A percentile compares a stretch with the other conserved stretches of the same genome.
phyloP scores from a whole-genome alignment of 2,888 invertebrate genomes.

The Punctoribates punctum region DNA sequence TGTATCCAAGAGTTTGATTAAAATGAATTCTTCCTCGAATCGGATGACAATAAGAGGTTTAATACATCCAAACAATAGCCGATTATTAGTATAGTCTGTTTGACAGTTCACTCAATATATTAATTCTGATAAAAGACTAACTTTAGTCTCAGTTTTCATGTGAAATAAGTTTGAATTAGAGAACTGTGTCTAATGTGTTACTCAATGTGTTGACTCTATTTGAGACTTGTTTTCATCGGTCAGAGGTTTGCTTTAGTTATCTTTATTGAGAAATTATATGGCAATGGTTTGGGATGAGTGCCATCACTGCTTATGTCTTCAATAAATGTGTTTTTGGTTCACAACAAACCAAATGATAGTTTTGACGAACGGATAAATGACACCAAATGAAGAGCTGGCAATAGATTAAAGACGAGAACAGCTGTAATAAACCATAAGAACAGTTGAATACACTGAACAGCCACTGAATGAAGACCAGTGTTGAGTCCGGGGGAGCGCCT shows the following conservation, averaged over 20 bases:
- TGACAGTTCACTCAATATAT: too few relatives aligned
- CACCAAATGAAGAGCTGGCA: slow-evolving; percentile 5
- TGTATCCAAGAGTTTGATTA: background rate
- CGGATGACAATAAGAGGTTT: background rate
- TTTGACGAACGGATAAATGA: slow-evolving; percentile 6
- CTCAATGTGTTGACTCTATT: background rate
- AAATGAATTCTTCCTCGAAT: background rate
- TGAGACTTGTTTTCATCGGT: background rate
- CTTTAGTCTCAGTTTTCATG: background rate
- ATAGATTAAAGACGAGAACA: slow-evolving; percentile 2
- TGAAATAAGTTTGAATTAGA: background rate
- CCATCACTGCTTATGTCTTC: background rate
- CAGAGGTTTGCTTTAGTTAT: background rate
- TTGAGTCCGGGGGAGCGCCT: slow-evolving; percentile 31
- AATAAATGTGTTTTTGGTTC: background rate
- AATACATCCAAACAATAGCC: background rate
- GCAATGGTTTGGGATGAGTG: slow-evolving; percentile 20
- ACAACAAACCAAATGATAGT: background rate
- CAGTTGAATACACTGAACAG: background rate
- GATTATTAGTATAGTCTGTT: too few relatives aligned
- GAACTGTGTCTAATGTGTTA: background rate
- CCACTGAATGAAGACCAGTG: slow-evolving; percentile 13
- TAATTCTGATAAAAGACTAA: background rate
- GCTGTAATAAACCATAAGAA: slow-evolving; percentile 15
- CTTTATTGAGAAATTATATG: background rate